Conservation (phyloP, 2,888 invertebrate species). For the Cosmia trapezina region DNA sequence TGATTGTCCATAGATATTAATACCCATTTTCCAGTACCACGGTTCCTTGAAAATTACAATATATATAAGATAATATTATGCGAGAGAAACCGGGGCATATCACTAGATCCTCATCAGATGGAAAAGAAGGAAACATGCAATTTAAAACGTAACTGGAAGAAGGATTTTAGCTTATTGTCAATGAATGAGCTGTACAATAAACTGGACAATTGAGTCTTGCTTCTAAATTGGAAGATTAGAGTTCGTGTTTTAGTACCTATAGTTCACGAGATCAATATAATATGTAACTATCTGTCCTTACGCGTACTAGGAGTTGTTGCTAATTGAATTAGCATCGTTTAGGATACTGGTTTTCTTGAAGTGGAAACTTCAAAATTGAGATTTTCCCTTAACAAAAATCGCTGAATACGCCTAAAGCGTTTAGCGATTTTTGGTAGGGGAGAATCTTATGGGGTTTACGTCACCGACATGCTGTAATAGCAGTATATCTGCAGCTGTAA, state of each 20-base stretch:
- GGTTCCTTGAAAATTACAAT: background rate
- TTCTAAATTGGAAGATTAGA: constrained; percentile 55
- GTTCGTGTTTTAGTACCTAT: constrained; percentile 52
- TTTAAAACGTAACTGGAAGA: constrained; percentile 52
- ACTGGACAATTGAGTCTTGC: constrained; percentile 47
- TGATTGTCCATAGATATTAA: background rate
- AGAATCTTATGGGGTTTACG: background rate
- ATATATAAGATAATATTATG: background rate
- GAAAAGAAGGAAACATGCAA: constrained; percentile 57
- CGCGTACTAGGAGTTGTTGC: background rate
- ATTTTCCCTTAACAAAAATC: too few species aligned
- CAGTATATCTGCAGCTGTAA: background rate
- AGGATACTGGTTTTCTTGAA: background rate
- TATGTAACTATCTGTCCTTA: constrained; percentile 3
- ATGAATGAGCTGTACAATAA: constrained; percentile 53
- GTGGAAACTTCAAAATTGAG: too few species aligned
- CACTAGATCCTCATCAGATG: constrained; percentile 29
- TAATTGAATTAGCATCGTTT: background rate
- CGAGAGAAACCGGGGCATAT: background rate
- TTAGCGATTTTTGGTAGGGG: background rate
- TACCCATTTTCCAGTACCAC: background rate
- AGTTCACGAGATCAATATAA: constrained; percentile 42
- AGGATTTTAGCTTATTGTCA: constrained; percentile 59
- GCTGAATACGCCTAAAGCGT: too few species aligned
- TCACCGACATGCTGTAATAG: background rate